These are phyloP conservation scores for Corythornis vintsioides DNA, from an alignment of 2,113 vertebrate species.

Conservation along the genomic window DNA sequence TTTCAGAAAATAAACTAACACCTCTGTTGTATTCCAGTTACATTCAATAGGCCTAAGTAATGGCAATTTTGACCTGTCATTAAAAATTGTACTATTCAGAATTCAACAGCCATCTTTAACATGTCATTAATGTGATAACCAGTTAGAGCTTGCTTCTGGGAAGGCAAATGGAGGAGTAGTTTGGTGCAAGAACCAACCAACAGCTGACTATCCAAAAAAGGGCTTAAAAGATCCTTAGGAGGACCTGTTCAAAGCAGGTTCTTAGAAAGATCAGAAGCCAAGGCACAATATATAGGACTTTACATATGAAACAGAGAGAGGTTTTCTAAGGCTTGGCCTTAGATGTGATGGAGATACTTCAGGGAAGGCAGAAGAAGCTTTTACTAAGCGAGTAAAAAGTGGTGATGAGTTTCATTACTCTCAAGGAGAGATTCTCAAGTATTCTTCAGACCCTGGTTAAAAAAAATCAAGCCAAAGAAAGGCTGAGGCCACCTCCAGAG, in stretches of 20 bases:
- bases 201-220: background rate
- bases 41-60: background rate
- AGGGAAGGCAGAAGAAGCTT: background rate
- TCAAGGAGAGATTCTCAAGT: background rate
- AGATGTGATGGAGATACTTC: background rate
- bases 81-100: background rate
- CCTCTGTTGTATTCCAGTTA: background rate
- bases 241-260: background rate
- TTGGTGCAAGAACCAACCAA: background rate
- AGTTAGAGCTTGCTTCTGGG: background rate
- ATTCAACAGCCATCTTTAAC: background rate
- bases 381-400: background rate
- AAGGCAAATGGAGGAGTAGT: background rate
- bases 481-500: background rate
- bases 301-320: background rate
- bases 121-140: background rate
- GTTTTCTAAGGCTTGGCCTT: background rate
- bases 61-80: background rate
- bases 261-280: background rate
- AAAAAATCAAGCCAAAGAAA: background rate
- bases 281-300: background rate
- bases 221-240: background rate
- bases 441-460: background rate
- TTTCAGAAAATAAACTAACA: background rate
- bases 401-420: background rate